These are phyloP conservation scores for Dromius quadrimaculatus DNA, from an alignment of 2,888 invertebrate species.

Conservation along the genomic window DNA sequence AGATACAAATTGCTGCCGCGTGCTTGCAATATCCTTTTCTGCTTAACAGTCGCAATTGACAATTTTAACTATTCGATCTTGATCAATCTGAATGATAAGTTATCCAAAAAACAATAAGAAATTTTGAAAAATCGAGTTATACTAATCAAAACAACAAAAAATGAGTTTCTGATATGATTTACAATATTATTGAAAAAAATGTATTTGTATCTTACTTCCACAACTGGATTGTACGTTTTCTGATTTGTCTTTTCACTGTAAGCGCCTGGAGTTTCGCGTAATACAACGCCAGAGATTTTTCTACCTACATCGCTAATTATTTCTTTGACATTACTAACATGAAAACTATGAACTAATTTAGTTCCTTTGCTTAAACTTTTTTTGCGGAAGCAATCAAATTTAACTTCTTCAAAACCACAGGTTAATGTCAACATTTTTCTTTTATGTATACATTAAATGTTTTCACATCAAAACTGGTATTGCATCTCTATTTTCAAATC, in stretches of 20 bases:
- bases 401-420: constrained; percentile 30
- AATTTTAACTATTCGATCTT: no score
- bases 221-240: constrained; percentile 14
- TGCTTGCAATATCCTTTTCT: constrained; percentile 39
- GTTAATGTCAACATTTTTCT: neutral
- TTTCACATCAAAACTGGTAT: no score
- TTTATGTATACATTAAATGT: no score
- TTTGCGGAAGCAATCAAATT: constrained; percentile 27
- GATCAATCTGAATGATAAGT: neutral
- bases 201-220: constrained; percentile 11
- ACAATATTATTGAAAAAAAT: constrained; percentile 1
- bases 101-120: neutral
- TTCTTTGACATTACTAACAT: neutral
- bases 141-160: neutral
- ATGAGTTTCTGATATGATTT: neutral
- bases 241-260: constrained; percentile 22
- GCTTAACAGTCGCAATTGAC: no score
- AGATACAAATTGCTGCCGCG: constrained; percentile 50
- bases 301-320: neutral
- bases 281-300: constrained; percentile 8
- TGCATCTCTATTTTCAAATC: no score
- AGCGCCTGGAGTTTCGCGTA: constrained; percentile 37
- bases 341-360: constrained; percentile 19
- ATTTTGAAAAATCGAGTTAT: neutral
- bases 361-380: constrained; percentile 34